Base-by-base conservation (phyloP, 2,888 invertebrate genomes). In the Drosophila borborema region DNA sequence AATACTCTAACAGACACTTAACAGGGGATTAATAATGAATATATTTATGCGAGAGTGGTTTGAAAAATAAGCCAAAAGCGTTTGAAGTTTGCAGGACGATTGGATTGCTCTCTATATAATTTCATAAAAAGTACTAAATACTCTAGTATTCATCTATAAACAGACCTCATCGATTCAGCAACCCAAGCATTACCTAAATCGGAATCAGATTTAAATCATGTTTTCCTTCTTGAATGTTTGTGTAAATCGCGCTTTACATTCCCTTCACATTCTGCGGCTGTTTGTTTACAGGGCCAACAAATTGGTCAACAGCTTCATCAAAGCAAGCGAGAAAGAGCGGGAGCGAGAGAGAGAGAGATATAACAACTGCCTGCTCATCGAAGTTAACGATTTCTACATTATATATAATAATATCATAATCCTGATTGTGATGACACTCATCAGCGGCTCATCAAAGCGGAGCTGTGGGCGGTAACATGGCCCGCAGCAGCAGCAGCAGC, bases 391-490 rank as follows among this genome's bases (percentile, higher is more conserved):
- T 81, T 71, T 77, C 74, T 66, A 56, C 80, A 82, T 51, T 51
- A 58, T 68, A 58, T 45, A 41, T 41, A 56, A 74, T 80, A 76
- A 86, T 81, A 85, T 80, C 85, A 78, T 87, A 86, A 85, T 86
- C 86, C 71, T 73, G 80, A 86, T 86, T 82, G 78, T 86, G 84
- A 85, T 85, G 85, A 80, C 82, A 64, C 76, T 80, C 85, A 86
- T 84, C 86, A 85, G 74, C 77, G 86, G 83, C 83, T 83, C 86
- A 79, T 84, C 84, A 76, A 65, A 28, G 58, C 54, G 45, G 67
- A 20, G 49, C 48, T 38, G 41, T 31, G 28, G 28, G 18, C 8
- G 18, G 36, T 4, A n/a, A 36, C 14, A 16, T 10, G 34, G 53
- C 56, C 31, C 10, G 31, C n/a, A 49, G 31, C 46, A 45, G 5